phyloP scores from a whole-genome alignment of 2,113 vertebrate genomes.

The Odontophorus gujanensis region DNA sequence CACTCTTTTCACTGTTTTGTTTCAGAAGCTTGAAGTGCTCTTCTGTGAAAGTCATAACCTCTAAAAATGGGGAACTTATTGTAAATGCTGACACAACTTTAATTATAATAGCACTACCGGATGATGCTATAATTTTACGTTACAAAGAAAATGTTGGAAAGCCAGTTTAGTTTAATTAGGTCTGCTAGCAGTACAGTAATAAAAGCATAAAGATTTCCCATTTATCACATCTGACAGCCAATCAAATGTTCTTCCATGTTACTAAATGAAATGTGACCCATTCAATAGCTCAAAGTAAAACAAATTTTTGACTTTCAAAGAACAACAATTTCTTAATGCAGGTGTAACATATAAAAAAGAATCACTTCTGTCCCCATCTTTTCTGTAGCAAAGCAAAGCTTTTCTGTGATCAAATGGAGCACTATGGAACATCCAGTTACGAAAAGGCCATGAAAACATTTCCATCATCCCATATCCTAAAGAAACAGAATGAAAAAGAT shows the following conservation, averaged over 20 bases:
- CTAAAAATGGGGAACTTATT: slow-evolving; percentile 52
- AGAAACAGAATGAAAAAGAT: background rate
- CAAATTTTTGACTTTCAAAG: slow-evolving; percentile 35
- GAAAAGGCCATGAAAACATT: background rate
- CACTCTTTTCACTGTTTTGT: background rate
- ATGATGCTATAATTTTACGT: slow-evolving; percentile 71
- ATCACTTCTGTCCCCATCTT: background rate
- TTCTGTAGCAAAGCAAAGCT: background rate
- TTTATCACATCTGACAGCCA: slow-evolving; percentile 83
- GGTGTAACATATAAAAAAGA: background rate
- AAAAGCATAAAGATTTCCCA: slow-evolving; percentile 83
- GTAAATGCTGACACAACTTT: slow-evolving; percentile 73
- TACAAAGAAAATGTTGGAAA: slow-evolving; percentile 72
- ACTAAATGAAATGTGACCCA: slow-evolving; percentile 80
- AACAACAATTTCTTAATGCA: slow-evolving; percentile 20
- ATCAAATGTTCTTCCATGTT: slow-evolving; percentile 76
- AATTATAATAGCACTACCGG: slow-evolving; percentile 64
- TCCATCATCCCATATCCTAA: background rate
- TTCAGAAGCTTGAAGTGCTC: slow-evolving; percentile 40
- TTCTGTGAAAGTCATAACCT: slow-evolving; percentile 43
- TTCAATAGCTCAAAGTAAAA: slow-evolving; percentile 69
- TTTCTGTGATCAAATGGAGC: background rate
- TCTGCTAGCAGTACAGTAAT: slow-evolving; percentile 75
- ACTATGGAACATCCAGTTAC: background rate
- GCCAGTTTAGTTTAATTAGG: slow-evolving; percentile 80